These are phyloP conservation scores for Nomada goodeniana DNA, from an alignment of 2,888 invertebrate species.

Conservation along the genomic window DNA sequence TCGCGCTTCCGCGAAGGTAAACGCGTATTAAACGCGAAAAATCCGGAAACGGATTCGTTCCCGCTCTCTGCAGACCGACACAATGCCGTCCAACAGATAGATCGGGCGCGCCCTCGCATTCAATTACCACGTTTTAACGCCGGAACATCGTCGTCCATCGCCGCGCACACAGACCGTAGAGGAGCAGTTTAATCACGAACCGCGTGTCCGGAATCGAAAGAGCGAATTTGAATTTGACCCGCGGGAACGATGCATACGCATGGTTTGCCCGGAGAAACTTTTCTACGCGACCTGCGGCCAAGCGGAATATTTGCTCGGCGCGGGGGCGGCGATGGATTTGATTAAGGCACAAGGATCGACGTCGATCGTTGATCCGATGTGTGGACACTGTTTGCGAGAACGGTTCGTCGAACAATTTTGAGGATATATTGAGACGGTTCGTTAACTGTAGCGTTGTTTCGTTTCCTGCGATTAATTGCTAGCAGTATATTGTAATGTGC, in stretches of 20 bases:
- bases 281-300: background rate
- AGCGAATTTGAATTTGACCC: conserved; percentile 19
- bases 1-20: conserved; percentile 56
- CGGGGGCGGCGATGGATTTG: background rate
- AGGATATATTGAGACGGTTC: too few species aligned
- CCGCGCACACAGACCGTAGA: background rate
- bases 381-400: too few species aligned
- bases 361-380: background rate
- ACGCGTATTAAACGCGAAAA: conserved; percentile 50
- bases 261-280: background rate
- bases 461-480: too few species aligned
- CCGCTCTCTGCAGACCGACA: background rate
- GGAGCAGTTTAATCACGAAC: conserved; percentile 20
- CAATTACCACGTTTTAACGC: conserved; percentile 33
- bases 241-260: background rate
- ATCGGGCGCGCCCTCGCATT: conserved; percentile 2
- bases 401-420: too few species aligned
- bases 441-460: too few species aligned
- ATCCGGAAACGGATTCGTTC: conserved; percentile 53
- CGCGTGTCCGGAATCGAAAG: conserved; percentile 32
- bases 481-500: too few species aligned
- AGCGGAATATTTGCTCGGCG: conserved; percentile 25
- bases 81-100: background rate
- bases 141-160: conserved; percentile 2
- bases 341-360: conserved; percentile 18